Base-by-base conservation (phyloP, 2,888 invertebrate genomes). In the Conomelus anceps region DNA sequence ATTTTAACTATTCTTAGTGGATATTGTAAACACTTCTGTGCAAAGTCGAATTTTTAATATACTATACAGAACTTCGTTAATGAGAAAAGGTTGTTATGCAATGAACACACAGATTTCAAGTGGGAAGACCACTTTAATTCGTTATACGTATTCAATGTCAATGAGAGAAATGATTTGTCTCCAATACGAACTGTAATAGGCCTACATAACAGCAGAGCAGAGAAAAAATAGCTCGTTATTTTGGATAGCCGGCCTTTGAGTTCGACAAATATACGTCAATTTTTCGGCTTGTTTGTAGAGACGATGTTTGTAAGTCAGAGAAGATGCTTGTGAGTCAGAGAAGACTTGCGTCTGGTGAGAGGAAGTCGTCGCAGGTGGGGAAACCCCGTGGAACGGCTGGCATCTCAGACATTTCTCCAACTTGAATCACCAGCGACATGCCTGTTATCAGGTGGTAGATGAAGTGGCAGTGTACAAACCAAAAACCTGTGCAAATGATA, bases 381-480 rank as follows among this genome's bases (percentile, higher is more conserved):
- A 92, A 92, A 17, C 91, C 90, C 7, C 13, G n/a, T 3, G 92
- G 92, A 34, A 91, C 84, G 11, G 89, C 86, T 0, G 91, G 91
- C 22, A 91, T 88, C 17, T 91, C 91, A 9, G 22, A 23, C 13
- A 86, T 86, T 6, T 91, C 91, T 1, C 92, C 92, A 17, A 92
- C 91, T 90, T 91, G 91, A 1, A 92, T 86, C 17, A 91, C 90
- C 1, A 91, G 84, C 3, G 89, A 89, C 92, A 92, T 92, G 3
- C 92, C 92, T 0, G 90, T 87, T 24, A 89, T 89, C 34, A 91
- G 89, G 86, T 92, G 92, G 86, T 88, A 91, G 9, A 90, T 88
- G 87, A 91, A 91, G 87, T 92, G 92, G 86, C 92, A 92, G 88
- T 92, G 92, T 84, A 92, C 89, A 13, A 91, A 87, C 92, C 92